phyloP scores from a whole-genome alignment of 2,888 invertebrate species.

The Mayetiola destructor region DNA sequence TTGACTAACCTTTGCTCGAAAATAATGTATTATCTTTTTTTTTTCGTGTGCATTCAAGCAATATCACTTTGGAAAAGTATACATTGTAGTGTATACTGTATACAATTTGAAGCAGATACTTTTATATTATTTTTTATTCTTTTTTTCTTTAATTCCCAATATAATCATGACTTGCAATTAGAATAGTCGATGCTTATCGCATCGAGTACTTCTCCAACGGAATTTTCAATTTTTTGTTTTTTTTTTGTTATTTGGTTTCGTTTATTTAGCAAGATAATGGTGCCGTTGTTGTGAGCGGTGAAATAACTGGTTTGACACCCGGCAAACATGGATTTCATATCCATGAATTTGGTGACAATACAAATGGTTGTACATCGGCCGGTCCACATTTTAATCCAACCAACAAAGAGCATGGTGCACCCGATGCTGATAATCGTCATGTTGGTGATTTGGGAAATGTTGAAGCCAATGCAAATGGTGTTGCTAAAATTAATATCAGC shows the following conservation, averaged over 20 bases:
- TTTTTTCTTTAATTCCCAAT: neutral
- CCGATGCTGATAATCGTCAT: conserved; percentile 57
- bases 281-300: conserved; percentile 67
- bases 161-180: neutral
- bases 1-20: too few relatives aligned
- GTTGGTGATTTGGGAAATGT: conserved; percentile 86
- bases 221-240: neutral
- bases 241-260: neutral
- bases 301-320: conserved; percentile 59
- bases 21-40: too few relatives aligned
- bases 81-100: too few relatives aligned
- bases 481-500: conserved; percentile 46
- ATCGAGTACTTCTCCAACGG: neutral
- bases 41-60: too few relatives aligned
- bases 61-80: too few relatives aligned
- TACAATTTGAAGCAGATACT: too few relatives aligned
- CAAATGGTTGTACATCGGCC: conserved; percentile 89
- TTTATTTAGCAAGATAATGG: conserved; percentile 38
- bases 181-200: neutral
- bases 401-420: conserved; percentile 70
- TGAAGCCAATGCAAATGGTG: conserved; percentile 45
- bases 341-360: conserved; percentile 92
- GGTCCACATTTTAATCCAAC: conserved; percentile 87
- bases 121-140: neutral
- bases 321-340: conserved; percentile 71